A percentile compares a stretch with the other conserved stretches of the same genome.
Conservation (phyloP, 2,888 invertebrate species). For the Sylvicola cinctus region DNA sequence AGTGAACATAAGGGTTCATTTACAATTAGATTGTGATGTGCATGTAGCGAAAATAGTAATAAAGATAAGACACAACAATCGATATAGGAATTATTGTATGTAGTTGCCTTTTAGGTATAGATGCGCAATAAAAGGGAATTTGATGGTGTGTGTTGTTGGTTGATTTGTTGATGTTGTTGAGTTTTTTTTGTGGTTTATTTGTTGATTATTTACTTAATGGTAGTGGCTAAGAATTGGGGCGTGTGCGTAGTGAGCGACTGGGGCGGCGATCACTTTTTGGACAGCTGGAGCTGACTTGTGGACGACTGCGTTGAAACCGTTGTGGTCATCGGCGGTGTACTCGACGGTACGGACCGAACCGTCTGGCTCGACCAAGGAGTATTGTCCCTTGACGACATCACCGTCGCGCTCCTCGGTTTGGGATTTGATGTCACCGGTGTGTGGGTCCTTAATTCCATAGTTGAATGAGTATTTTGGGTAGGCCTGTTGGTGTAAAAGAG, state of each 20-base stretch:
- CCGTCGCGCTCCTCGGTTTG: constrained; percentile 42
- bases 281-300: constrained; percentile 26
- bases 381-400: constrained; percentile 39
- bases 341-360: constrained; percentile 45
- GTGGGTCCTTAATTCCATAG: constrained; percentile 31
- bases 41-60: too few relatives aligned
- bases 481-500: too few relatives aligned
- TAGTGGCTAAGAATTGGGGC: constrained; percentile 24
- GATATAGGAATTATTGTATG: too few relatives aligned
- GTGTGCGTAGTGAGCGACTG: constrained; percentile 24
- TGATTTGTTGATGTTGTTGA: too few relatives aligned
- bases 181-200: too few relatives aligned
- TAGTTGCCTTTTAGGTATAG: too few relatives aligned
- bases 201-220: constrained; percentile 13
- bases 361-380: constrained; percentile 49
- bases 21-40: too few relatives aligned
- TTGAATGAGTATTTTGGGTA: constrained; percentile 37
- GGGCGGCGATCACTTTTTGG: too few relatives aligned
- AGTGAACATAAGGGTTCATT: too few relatives aligned
- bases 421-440: constrained; percentile 38
- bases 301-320: constrained; percentile 25
- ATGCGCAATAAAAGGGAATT: too few relatives aligned
- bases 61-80: too few relatives aligned
- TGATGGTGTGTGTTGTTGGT: too few relatives aligned
- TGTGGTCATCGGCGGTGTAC: constrained; percentile 26